Percentiles rank a stretch among this genome's conserved stretches.
Conservation (phyloP, 2,797 vertebrate genomes). For the Garrulus glandarius region DNA sequence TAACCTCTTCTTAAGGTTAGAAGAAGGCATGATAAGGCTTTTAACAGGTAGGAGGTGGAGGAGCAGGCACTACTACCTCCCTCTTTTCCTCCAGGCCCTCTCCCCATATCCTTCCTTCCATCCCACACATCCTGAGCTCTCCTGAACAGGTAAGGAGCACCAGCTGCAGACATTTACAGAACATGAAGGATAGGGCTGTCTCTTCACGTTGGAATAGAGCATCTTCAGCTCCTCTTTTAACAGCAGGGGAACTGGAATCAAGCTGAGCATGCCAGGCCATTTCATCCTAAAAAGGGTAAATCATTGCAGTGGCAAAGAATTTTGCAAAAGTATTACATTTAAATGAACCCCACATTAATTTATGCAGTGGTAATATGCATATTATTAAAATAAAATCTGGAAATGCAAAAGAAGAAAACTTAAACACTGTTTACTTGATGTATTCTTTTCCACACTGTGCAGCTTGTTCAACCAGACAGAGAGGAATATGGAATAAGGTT, state of each 20-base stretch:
- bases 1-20: neutral
- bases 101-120: neutral
- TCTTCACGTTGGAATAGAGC: neutral
- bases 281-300: neutral
- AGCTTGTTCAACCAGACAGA: neutral
- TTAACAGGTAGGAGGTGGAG: neutral
- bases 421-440: neutral
- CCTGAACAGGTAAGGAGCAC: neutral
- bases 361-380: neutral
- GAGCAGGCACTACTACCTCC: neutral
- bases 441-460: neutral
- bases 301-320: neutral
- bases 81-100: fast-evolving
- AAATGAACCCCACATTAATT: neutral
- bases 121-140: neutral
- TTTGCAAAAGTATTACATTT: neutral
- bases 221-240: neutral
- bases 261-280: neutral
- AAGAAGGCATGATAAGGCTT: neutral
- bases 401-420: neutral
- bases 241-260: neutral
- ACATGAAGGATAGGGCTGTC: neutral
- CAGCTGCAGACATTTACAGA: neutral
- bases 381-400: neutral
- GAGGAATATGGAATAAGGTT: neutral